Conservation (phyloP, 2,113 vertebrate genomes). For the Lasiurus cinereus region DNA sequence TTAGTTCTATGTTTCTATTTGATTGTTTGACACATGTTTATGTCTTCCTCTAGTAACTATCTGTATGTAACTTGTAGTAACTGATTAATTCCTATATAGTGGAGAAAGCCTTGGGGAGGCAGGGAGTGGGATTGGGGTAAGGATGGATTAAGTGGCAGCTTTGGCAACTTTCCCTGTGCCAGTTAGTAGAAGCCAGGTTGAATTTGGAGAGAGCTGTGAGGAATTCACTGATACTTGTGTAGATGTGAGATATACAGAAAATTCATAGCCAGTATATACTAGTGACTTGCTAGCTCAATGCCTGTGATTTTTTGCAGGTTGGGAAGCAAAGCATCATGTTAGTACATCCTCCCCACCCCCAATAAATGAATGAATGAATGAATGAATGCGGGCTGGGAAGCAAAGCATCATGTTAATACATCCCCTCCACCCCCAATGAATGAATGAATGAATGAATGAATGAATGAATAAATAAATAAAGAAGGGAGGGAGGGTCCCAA, state of each 20-base stretch:
- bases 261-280: not conserved
- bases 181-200: not conserved
- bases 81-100: not conserved
- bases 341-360: not conserved
- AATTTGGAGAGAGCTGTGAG: not conserved
- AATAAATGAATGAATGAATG: not conserved
- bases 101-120: not conserved
- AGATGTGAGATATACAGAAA: not conserved
- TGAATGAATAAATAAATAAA: not conserved
- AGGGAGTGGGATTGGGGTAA: not conserved
- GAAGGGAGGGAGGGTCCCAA: not conserved
- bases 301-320: not conserved
- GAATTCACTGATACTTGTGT: not conserved
- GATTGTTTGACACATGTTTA: conserved; percentile 10
- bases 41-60: not conserved
- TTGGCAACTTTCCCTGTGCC: not conserved
- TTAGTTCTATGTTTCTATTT: conserved; percentile 38
- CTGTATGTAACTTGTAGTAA: conserved; percentile 24
- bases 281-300: not conserved
- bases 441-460: not conserved
- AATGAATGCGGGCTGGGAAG: no score
- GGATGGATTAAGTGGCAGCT: not conserved
- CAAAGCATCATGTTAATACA: not conserved
- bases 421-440: no score
- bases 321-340: not conserved